Evolutionary conservation across 2,888 invertebrate genomes (phyloP), one percentile per base, ranked within the genome.

Genomic region (Aromia moschata): DNA sequence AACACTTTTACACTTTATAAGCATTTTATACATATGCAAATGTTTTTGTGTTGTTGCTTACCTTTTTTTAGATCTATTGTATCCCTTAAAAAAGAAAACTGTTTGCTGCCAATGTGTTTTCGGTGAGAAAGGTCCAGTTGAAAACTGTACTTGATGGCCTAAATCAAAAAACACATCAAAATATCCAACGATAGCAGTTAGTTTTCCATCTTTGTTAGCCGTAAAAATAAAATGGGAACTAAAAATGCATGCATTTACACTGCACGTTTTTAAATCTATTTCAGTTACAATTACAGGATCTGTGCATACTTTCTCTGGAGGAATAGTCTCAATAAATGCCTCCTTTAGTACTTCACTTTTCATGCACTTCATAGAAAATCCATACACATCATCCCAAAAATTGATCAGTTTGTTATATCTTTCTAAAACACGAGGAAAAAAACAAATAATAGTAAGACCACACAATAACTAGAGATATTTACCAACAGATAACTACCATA

Each of bases 21-120:
- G 41, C 16, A 37, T 16, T 14, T 14, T 15, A 40, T 15, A 30
- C 17, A 10, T n/a, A n/a, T n/a, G n/a, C n/a, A n/a, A n/a, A n/a
- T n/a, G n/a, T n/a, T n/a, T n/a, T n/a, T n/a, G n/a, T n/a, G n/a
- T n/a, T 25, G 25, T 25, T 25, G 25, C 51, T 72, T 73, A 79
- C 91, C 93, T 80, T 87, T 81, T 64, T 87, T 87, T 0, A 94
- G 87, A 44, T 84, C 78, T 43, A 91, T 84, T 25, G 91, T 88
- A 67, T 91, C 85, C 62, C 87, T 89, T 10, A 97, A 83, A 74
- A n/a, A 92, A 91, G 79, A 96, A 94, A 1, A 95, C 85, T 0
- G 95, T 95, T 79, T 97, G 97, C 76, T 96, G 94, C 97, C 97
- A 97, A 83, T 97, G 97, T 0, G 97, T 97, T 15, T 87, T 83